phyloP scores from a whole-genome alignment of 1,140 invertebrate species.

The Yoshiicerus persimilis region DNA sequence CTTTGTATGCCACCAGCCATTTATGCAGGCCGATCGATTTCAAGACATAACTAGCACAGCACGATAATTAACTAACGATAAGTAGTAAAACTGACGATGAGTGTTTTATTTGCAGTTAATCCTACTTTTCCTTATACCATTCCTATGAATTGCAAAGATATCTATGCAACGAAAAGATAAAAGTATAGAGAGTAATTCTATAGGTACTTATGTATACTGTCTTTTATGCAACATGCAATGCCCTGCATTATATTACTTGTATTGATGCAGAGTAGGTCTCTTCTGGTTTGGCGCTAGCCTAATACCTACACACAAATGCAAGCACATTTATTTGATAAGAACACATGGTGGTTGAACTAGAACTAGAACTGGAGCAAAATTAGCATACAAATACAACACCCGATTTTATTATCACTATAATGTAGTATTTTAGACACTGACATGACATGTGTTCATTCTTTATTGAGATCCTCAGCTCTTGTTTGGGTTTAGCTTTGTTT shows the following conservation, averaged over 20 bases:
- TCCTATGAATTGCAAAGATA: too few relatives aligned
- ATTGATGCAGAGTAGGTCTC: too few relatives aligned
- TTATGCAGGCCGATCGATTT: not conserved
- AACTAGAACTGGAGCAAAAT: slow-evolving; percentile 15
- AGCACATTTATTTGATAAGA: not conserved
- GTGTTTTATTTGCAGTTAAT: not conserved
- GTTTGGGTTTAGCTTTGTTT: not conserved
- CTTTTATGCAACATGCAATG: not conserved
- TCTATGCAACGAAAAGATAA: not conserved
- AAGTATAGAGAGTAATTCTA: too few relatives aligned
- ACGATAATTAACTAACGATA: not conserved
- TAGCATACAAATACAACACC: slow-evolving; percentile 5
- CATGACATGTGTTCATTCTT: not conserved
- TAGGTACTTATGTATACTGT: not conserved
- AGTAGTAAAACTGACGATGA: not conserved
- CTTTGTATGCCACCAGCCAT: not conserved
- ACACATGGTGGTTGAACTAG: slow-evolving; percentile 12
- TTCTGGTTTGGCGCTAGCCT: too few relatives aligned
- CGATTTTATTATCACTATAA: not conserved
- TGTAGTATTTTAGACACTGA: not conserved
- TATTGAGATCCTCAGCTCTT: not conserved
- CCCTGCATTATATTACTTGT: not conserved
- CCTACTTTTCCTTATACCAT: not conserved
- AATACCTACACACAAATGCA: not conserved
- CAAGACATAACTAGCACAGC: not conserved